A percentile compares a stretch with the other conserved stretches of the same genome.
Evolutionary conservation across 2,888 invertebrate genomes (phyloP).

Genomic region (Cheiracanthium punctorium): DNA sequence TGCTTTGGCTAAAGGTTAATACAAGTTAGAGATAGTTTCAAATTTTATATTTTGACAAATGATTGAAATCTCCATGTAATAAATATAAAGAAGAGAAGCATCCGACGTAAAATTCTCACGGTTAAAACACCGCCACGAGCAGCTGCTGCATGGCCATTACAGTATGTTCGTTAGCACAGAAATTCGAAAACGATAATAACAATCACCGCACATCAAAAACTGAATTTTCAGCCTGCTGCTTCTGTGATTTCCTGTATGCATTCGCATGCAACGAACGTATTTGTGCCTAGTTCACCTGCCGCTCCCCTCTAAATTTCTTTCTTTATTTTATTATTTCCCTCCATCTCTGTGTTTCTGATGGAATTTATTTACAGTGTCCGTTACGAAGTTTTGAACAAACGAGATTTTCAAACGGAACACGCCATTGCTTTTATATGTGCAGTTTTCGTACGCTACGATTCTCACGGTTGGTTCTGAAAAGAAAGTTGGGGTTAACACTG

Average conservation of each 20-base stretch:
- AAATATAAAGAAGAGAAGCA: too few relatives aligned
- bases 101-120: too few relatives aligned
- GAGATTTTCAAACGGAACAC: constrained; percentile 21
- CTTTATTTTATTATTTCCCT: too few relatives aligned
- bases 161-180: not conserved
- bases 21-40: too few relatives aligned
- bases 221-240: not conserved
- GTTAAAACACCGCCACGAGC: not conserved
- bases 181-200: not conserved
- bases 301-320: not conserved
- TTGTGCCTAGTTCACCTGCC: constrained; percentile 23
- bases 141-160: not conserved
- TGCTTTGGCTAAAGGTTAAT: too few relatives aligned
- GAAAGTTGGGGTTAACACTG: not conserved
- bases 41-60: too few relatives aligned
- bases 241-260: not conserved
- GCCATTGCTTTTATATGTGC: not conserved
- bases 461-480: constrained; percentile 55
- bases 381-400: constrained; percentile 55
- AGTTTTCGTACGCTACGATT: constrained; percentile 52
- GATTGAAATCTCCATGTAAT: too few relatives aligned
- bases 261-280: not conserved
- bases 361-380: constrained; percentile 29
- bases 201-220: too few relatives aligned
- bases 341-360: constrained; percentile 16